Evolutionary conservation across 2,797 vertebrate species (phyloP).

Genomic region (Schizopygopsis pylzovi): DNA sequence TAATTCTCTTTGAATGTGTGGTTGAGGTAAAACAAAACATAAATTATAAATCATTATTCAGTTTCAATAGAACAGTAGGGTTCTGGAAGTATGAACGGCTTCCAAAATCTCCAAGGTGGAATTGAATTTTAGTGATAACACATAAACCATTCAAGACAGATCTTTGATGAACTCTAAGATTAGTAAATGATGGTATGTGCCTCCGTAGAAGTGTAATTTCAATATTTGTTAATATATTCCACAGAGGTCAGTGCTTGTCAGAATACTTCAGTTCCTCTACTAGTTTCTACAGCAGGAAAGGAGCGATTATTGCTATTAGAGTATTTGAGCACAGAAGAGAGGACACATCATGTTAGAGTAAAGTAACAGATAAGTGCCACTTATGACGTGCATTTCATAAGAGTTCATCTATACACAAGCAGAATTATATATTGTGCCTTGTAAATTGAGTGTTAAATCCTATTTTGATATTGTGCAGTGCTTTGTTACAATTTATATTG

Average conservation of each 20-base stretch:
- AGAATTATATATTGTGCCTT: background rate
- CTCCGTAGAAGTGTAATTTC: background rate
- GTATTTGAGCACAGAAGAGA: background rate
- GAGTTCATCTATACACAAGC: background rate
- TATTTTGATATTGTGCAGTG: too few species aligned
- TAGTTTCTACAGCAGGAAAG: background rate
- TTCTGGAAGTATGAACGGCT: background rate
- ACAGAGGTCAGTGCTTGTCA: background rate
- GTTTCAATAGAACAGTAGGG: background rate
- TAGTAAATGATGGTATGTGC: background rate
- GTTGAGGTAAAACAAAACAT: conserved; percentile 26
- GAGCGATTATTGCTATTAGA: background rate
- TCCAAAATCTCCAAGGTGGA: background rate
- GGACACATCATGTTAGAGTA: background rate
- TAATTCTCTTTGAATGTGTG: conserved; percentile 25
- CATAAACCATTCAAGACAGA: conserved; percentile 9
- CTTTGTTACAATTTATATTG: too few species aligned
- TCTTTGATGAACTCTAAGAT: background rate
- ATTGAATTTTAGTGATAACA: background rate
- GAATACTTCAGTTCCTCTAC: background rate
- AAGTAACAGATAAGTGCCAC: background rate
- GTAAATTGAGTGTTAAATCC: too few species aligned
- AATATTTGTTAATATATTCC: background rate
- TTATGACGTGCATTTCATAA: background rate
- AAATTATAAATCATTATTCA: conserved; percentile 11